Evolutionary conservation across 2,113 vertebrate genomes (phyloP), one percentile per base, ranked within the genome.

Genomic region (Hyaena hyaena): DNA sequence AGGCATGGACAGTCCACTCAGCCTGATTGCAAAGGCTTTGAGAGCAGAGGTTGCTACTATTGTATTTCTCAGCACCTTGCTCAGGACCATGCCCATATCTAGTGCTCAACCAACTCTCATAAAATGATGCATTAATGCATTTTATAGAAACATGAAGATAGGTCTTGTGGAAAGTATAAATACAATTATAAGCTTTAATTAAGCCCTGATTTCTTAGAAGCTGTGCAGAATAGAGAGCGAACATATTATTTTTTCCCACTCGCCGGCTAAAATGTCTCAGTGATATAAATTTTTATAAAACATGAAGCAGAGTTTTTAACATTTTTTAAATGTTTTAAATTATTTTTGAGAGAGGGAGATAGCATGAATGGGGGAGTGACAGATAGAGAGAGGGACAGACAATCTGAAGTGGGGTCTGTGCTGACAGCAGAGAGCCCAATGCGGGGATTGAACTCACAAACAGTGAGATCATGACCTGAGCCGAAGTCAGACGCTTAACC

Each of bases 141-240:
- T 85, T 92, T 83, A 88, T 63, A 91, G 66, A 86, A 88, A 48
- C 23, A 45, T 55, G 58, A 77, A 85, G 74, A 58, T 71, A 88
- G 81, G 73, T 86, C 33, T 55, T 45, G 79, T 39, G 24, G 73
- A 68, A 93, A 90, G 74, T 45, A 61, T 4, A 96, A 1, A 15
- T 58, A 69, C 19, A 24, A 21, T 39, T 85, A 35, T 53, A 63
- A 91, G 48, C 23, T 87, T 92, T 77, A 92, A 88, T 71, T 87
- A 82, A 96, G 55, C 14, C 45, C 84, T 50, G 16, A 86, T 53
- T 43, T 90, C 6, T n/a, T 83, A 53, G 50, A 84, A 83, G 17
- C 61, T 94, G 35, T 7, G 5, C 11, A 66, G 14, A 79, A 10
- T 63, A 35, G n/a, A 81, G 15, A 92, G 23, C 50, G 7, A 93